These are phyloP conservation scores for Poeciliopsis turneri DNA, from an alignment of 2,797 vertebrate species.

Conservation along the genomic window DNA sequence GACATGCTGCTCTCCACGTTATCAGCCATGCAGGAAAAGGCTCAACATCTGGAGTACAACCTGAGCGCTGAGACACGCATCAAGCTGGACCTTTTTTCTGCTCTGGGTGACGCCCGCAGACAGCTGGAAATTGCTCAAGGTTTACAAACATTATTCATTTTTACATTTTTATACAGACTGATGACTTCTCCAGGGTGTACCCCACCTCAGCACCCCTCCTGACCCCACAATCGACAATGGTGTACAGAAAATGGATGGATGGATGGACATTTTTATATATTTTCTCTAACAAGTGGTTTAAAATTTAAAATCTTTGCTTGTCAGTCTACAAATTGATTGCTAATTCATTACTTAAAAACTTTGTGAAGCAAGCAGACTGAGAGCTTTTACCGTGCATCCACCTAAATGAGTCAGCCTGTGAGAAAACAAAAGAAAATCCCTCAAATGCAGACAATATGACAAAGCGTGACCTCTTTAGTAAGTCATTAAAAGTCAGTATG, in stretches of 20 bases:
- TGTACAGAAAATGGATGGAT: too few relatives aligned
- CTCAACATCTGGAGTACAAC: conserved; percentile 87
- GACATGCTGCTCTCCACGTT: conserved; percentile 84
- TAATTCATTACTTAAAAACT: neutral
- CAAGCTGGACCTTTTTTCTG: conserved; percentile 87
- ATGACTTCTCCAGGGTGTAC: too few relatives aligned
- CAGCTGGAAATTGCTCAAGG: conserved; percentile 86
- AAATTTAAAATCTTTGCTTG: neutral
- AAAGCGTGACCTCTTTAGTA: neutral
- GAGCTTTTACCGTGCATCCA: neutral
- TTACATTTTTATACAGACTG: neutral
- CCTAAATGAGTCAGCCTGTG: neutral
- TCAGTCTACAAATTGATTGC: neutral
- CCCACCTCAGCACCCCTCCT: too few relatives aligned
- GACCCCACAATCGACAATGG: too few relatives aligned
- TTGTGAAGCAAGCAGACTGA: neutral
- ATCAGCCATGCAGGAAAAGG: conserved; percentile 85
- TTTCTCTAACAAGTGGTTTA: neutral
- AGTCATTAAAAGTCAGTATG: neutral
- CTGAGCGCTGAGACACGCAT: conserved; percentile 86
- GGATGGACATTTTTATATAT: neutral
- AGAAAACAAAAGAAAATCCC: neutral
- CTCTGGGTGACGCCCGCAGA: conserved; percentile 83
- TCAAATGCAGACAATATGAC: neutral
- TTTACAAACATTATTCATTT: conserved; percentile 24